Evolutionary conservation across 2,113 vertebrate species (phyloP).

Genomic region (Cebus imitator): DNA sequence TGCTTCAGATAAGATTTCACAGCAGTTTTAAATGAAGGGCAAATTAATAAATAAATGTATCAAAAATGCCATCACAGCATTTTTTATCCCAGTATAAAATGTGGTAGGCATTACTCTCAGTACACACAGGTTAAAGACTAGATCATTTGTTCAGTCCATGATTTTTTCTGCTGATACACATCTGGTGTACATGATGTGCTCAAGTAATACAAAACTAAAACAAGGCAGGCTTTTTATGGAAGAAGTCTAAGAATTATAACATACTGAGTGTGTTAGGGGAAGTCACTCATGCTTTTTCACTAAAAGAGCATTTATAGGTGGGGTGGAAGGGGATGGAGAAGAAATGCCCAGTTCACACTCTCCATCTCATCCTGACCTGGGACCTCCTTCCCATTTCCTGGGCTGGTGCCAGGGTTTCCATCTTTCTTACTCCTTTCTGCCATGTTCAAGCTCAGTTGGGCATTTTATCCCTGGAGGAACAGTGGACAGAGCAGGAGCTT

Average conservation of each 20-base stretch:
- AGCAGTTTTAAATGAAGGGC: constrained; percentile 18
- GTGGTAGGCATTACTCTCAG: neutral
- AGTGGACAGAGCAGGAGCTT: neutral
- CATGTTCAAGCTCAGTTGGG: neutral
- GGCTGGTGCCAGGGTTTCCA: neutral
- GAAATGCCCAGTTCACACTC: neutral
- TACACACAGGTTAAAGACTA: neutral
- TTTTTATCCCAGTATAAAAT: neutral
- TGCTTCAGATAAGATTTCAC: too few species aligned
- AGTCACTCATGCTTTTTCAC: neutral
- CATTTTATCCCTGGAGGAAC: neutral
- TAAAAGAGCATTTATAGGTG: neutral
- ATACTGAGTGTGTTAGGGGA: neutral
- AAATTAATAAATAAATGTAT: neutral
- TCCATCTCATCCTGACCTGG: neutral
- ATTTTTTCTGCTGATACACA: neutral
- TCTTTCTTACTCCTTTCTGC: neutral
- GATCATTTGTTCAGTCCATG: neutral
- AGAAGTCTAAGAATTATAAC: neutral
- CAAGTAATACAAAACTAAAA: neutral
- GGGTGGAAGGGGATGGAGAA: neutral
- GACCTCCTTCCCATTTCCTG: neutral
- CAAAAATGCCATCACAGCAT: neutral
- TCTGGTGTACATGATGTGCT: neutral
- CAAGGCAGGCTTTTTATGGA: neutral